Evolutionary conservation across 2,113 vertebrate species (phyloP).

Genomic region (Mormyrus iriodes): DNA sequence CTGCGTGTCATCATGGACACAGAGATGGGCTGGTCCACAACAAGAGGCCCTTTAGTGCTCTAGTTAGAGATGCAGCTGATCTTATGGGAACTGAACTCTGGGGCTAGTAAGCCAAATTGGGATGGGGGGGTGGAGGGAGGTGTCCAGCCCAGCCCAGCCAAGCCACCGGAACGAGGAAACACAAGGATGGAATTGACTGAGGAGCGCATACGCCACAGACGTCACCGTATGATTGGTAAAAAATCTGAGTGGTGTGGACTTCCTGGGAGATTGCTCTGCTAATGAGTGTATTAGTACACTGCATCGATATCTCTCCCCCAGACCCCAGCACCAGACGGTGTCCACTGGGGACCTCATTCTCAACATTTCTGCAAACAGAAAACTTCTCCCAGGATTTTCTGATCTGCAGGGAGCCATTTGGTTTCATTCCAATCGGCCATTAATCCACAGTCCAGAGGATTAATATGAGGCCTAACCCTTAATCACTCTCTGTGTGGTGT

Average conservation of each 20-base stretch:
- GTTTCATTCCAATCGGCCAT: not conserved
- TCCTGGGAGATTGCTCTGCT: not conserved
- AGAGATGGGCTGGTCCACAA: not conserved
- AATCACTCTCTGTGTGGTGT: not conserved
- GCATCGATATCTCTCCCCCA: not conserved
- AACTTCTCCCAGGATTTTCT: not conserved
- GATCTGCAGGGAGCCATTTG: not conserved
- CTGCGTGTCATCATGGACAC: not conserved
- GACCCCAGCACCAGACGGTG: not conserved
- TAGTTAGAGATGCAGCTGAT: no score
- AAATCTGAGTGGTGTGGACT: not conserved
- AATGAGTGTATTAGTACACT: not conserved
- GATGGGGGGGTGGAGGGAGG: no score
- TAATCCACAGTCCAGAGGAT: not conserved
- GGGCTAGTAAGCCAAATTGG: not conserved
- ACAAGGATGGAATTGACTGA: not conserved
- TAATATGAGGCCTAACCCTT: not conserved
- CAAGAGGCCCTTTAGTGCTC: no score
- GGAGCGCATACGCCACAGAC: no score
- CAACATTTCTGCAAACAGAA: not conserved
- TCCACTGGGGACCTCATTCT: not conserved
- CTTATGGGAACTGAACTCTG: no score
- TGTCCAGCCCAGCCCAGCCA: not conserved
- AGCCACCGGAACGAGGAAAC: not conserved
- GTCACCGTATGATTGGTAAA: no score